These are phyloP conservation scores for Papilio aristodemus DNA, from an alignment of 1,140 invertebrate genomes.

Conservation along the genomic window DNA sequence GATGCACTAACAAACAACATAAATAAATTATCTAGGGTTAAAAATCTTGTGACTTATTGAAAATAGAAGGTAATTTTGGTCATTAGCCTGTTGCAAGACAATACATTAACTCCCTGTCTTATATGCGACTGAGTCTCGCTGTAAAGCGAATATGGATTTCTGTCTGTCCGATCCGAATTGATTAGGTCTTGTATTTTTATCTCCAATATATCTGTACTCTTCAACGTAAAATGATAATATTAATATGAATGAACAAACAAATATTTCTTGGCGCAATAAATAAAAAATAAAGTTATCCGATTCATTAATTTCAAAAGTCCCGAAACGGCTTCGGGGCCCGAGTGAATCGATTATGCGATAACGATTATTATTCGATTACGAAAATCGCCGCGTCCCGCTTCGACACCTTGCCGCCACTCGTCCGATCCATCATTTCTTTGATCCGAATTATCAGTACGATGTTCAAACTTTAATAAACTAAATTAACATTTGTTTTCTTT, in stretches of 20 bases:
- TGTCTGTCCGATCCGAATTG: not conserved
- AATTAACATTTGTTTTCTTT: not conserved
- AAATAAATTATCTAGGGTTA: too few species aligned
- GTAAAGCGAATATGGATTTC: not conserved
- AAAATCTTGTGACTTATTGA: not conserved
- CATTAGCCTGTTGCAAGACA: too few species aligned
- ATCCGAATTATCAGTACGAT: conserved; percentile 38
- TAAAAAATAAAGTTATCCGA: conserved; percentile 38
- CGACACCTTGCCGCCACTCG: conserved; percentile 56
- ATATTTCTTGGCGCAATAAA: conserved; percentile 20
- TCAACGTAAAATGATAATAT: not conserved
- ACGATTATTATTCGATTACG: conserved; percentile 69
- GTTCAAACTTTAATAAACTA: conserved; percentile 51
- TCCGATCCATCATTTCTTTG: conserved; percentile 62
- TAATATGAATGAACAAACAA: conserved; percentile 33
- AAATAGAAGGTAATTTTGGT: too few species aligned
- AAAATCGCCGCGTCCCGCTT: conserved; percentile 50
- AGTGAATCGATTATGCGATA: conserved; percentile 64
- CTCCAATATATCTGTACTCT: not conserved
- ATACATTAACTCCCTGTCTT: not conserved
- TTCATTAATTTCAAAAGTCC: conserved; percentile 56
- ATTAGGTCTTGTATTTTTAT: not conserved
- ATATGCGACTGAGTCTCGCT: not conserved
- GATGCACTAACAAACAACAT: too few species aligned
- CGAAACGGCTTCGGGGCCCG: conserved; percentile 52